Evolutionary conservation across 2,888 invertebrate species (phyloP).

Genomic region (Cheilosia urbana): DNA sequence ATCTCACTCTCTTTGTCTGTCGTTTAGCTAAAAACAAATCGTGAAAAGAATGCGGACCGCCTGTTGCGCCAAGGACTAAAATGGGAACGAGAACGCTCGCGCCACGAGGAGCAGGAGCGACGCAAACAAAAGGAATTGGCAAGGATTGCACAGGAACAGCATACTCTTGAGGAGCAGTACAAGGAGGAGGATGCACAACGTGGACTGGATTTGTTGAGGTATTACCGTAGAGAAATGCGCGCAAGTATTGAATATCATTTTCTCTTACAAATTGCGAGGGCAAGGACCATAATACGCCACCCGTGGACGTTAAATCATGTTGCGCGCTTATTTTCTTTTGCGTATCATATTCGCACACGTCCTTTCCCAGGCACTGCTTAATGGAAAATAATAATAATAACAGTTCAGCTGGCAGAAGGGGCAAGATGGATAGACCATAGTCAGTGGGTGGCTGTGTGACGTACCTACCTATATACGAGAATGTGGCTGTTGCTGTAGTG

Average conservation of each 20-base stretch:
- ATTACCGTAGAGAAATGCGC: constrained; percentile 38
- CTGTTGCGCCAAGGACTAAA: constrained; percentile 82
- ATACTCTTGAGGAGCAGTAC: constrained; percentile 80
- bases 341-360: constrained; percentile 43
- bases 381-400: constrained; percentile 11
- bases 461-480: not conserved
- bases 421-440: too few relatives aligned
- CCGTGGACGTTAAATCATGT: constrained; percentile 32
- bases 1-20: not conserved
- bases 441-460: not conserved
- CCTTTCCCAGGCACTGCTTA: constrained; percentile 1
- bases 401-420: not conserved
- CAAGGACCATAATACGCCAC: not conserved
- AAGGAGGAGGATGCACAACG: constrained; percentile 80
- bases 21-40: constrained; percentile 82
- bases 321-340: constrained; percentile 24
- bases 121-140: constrained; percentile 78
- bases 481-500: constrained; percentile 26
- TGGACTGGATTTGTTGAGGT: constrained; percentile 83
- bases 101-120: constrained; percentile 81
- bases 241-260: not conserved
- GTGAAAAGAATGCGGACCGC: constrained; percentile 83
- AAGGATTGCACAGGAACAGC: constrained; percentile 78
- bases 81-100: constrained; percentile 82
- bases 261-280: not conserved